Evolutionary conservation across 2,888 invertebrate genomes (phyloP).

Genomic region (Drosophila stalkeri): DNA sequence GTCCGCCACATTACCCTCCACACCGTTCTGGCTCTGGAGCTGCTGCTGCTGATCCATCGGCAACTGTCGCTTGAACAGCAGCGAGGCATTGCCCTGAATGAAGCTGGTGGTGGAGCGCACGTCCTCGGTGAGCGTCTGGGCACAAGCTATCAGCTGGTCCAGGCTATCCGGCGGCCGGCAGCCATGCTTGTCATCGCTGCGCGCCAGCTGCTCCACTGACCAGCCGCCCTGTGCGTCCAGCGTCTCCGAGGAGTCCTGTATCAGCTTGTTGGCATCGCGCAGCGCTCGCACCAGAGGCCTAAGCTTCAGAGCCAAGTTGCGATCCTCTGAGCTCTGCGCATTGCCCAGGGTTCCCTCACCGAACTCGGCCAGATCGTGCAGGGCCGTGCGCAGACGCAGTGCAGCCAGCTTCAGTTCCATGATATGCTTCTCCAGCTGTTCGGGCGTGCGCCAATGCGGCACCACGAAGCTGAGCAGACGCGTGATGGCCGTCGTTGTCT

Average conservation of each 20-base stretch:
- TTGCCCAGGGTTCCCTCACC: constrained; percentile 95
- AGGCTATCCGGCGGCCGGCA: constrained; percentile 90
- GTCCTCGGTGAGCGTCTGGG: constrained; percentile 94
- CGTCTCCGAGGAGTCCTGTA: constrained; percentile 91
- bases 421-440: constrained; percentile 91
- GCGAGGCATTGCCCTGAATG: constrained; percentile 93
- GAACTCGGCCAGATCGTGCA: constrained; percentile 95
- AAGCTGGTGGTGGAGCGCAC: constrained; percentile 95
- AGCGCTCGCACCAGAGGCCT: constrained; percentile 92
- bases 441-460: constrained; percentile 93
- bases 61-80: constrained; percentile 89
- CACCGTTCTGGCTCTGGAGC: constrained; percentile 39
- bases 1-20: not conserved
- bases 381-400: constrained; percentile 90
- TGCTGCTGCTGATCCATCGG: constrained; percentile 22
- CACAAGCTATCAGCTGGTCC: constrained; percentile 94
- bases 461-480: constrained; percentile 91
- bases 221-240: constrained; percentile 92
- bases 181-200: constrained; percentile 85
- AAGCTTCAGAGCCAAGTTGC: constrained; percentile 90
- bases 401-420: constrained; percentile 94
- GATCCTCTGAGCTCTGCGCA: constrained; percentile 92
- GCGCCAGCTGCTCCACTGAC: constrained; percentile 89
- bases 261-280: constrained; percentile 91
- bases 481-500: constrained; percentile 93